Conservation (phyloP, 2,113 vertebrate genomes). For the Trematomus loennbergii region DNA sequence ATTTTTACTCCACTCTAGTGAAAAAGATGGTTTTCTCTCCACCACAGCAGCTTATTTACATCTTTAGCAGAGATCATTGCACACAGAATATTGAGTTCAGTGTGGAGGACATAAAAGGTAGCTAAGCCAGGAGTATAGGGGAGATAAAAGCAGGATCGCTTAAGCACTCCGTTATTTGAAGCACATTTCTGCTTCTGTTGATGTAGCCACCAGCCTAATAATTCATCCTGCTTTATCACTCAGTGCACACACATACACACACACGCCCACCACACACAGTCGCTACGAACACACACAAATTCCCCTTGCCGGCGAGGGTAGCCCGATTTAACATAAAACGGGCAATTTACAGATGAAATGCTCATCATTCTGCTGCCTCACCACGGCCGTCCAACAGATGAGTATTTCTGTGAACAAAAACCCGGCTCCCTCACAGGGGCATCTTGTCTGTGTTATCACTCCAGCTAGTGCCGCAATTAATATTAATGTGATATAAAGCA, state of each 20-base stretch:
- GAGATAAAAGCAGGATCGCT: slow-evolving; percentile 78
- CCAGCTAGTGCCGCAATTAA: slow-evolving; percentile 83
- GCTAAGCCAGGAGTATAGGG: slow-evolving; percentile 65
- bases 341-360: slow-evolving; percentile 73
- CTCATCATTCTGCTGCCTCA: slow-evolving; percentile 62
- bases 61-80: slow-evolving; percentile 77
- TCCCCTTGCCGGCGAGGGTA: slow-evolving; percentile 33
- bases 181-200: slow-evolving; percentile 75
- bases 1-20: slow-evolving; percentile 51
- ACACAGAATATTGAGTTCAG: slow-evolving; percentile 75
- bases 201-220: slow-evolving; percentile 72
- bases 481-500: slow-evolving; percentile 85
- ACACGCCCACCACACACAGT: slow-evolving; percentile 13
- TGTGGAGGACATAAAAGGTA: slow-evolving; percentile 73
- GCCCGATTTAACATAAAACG: slow-evolving; percentile 71
- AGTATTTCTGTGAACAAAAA: slow-evolving; percentile 67
- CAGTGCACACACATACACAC: slow-evolving; percentile 18
- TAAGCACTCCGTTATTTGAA: slow-evolving; percentile 77
- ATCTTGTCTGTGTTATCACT: slow-evolving; percentile 77
- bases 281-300: slow-evolving; percentile 62
- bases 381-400: slow-evolving; percentile 54
- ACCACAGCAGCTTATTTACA: slow-evolving; percentile 75
- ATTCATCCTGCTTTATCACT: slow-evolving; percentile 71
- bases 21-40: slow-evolving; percentile 52
- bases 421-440: slow-evolving; percentile 71